Base-by-base conservation (phyloP, 2,888 invertebrate species). In the Campoplex capitator region DNA sequence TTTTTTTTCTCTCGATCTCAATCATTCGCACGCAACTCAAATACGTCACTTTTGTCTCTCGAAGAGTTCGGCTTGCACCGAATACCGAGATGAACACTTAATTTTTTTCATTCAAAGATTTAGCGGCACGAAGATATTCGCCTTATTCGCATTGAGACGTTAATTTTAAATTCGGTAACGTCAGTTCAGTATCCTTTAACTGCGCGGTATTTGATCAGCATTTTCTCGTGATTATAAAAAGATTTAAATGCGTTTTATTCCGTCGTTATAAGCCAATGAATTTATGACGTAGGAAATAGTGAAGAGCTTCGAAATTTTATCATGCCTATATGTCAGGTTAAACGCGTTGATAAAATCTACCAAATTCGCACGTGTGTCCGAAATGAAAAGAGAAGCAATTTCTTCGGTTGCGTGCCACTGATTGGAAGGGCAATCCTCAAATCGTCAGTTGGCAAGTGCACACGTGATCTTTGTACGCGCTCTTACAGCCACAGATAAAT, bases 21-120 rank as follows among this genome's bases (percentile, higher is more conserved):
- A 89, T 89, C 86, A 88, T 88, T 89, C 67, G 84, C 88, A 89
- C 88, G 88, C 89, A 86, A 88, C 79, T 51, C 35, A 23, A 16
- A 45, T 32, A 45, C n/a, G 13, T 11, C 13, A 8, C 48, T n/a
- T 23, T 18, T 42, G 48, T 48, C n/a, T 54, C 38, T n/a, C 51
- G 48, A 48, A 48, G 42, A 51, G n/a, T 28, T 79, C 6, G 4
- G 38, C 38, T 38, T 38, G 3, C 38, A 38, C 38, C 23, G 23
- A 23, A 23, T 23, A 23, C 58, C 9, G 62, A n/a, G 35, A 71
- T 54, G 42, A 78, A 28, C n/a, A 81, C 65, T 62, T 73, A 45
- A n/a, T n/a, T 71, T 71, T 35, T 62, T 62, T 80, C 80, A 38
- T 58, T 58, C 28, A 62, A 58, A 18, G n/a, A 35, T 71, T 48